Conservation (phyloP, 2,113 vertebrate genomes). For the Coregonus clupeaformis region DNA sequence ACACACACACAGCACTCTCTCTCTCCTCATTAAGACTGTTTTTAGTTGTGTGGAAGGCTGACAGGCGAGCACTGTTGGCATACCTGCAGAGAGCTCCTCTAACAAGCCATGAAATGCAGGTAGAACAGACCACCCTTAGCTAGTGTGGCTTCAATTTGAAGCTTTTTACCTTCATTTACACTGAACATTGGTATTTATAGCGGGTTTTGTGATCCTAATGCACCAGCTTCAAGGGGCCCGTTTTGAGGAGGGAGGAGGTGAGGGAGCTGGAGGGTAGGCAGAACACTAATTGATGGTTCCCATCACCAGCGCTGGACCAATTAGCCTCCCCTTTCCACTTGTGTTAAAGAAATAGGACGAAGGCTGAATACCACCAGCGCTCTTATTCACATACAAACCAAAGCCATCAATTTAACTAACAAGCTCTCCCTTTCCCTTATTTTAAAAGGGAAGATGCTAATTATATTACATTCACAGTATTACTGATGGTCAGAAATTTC, state of each 20-base stretch:
- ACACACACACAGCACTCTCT: conserved; percentile 42
- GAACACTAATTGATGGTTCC: conserved; percentile 76
- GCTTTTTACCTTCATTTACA: conserved; percentile 79
- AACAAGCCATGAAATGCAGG: conserved; percentile 85
- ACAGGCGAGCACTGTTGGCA: conserved; percentile 75
- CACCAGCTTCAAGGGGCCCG: conserved; percentile 68
- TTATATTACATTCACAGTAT: conserved; percentile 64
- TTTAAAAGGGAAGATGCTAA: conserved; percentile 58
- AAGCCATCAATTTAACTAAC: conserved; percentile 76
- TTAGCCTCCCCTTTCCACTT: conserved; percentile 72
- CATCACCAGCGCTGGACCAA: conserved; percentile 73
- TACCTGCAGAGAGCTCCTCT: conserved; percentile 80
- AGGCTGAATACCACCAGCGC: conserved; percentile 61
- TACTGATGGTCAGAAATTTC: conserved; percentile 63
- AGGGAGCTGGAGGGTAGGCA: conserved; percentile 62
- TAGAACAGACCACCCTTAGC: conserved; percentile 74
- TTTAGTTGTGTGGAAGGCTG: conserved; percentile 79
- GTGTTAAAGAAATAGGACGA: conserved; percentile 73
- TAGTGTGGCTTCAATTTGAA: conserved; percentile 70
- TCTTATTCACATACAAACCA: conserved; percentile 68
- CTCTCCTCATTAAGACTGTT: conserved; percentile 86
- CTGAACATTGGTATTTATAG: conserved; percentile 81
- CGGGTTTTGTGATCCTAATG: conserved; percentile 79
- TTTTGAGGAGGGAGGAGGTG: conserved; percentile 56
- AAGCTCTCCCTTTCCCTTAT: conserved; percentile 52